Percentiles rank a stretch among this genome's conserved stretches.
Evolutionary conservation across 2,113 vertebrate genomes (phyloP).

Genomic region (Rhynchomys soricoides): DNA sequence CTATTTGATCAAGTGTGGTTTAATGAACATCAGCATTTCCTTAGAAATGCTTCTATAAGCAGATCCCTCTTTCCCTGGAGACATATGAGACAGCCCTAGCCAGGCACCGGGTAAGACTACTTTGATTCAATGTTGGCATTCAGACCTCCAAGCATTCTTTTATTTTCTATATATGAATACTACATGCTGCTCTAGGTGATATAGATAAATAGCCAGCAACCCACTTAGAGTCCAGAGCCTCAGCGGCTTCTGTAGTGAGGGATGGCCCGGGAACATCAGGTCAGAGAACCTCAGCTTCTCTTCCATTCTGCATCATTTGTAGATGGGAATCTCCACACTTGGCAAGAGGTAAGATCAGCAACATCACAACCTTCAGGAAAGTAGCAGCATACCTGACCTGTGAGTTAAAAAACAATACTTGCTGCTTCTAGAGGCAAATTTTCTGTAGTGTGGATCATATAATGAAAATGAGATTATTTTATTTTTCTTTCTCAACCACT

Average conservation of each 20-base stretch:
- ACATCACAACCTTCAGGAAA: background rate
- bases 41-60: background rate
- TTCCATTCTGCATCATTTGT: background rate
- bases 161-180: background rate
- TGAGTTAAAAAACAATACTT: background rate
- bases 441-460: background rate
- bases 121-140: background rate
- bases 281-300: background rate
- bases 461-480: background rate
- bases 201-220: background rate
- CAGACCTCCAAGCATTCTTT: background rate
- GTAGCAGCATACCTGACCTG: background rate
- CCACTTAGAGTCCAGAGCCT: background rate
- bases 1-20: background rate
- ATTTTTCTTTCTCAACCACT: slow-evolving; percentile 10
- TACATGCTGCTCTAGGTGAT: background rate
- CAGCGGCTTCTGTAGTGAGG: background rate
- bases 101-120: background rate
- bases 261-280: background rate
- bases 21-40: background rate
- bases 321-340: background rate
- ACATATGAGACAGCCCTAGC: background rate
- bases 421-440: background rate
- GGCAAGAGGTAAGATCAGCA: background rate
- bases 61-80: background rate